Percentiles rank a stretch among this genome's conserved stretches.
Conservation (phyloP, 1,140 invertebrate genomes). For the Homarus americanus region DNA sequence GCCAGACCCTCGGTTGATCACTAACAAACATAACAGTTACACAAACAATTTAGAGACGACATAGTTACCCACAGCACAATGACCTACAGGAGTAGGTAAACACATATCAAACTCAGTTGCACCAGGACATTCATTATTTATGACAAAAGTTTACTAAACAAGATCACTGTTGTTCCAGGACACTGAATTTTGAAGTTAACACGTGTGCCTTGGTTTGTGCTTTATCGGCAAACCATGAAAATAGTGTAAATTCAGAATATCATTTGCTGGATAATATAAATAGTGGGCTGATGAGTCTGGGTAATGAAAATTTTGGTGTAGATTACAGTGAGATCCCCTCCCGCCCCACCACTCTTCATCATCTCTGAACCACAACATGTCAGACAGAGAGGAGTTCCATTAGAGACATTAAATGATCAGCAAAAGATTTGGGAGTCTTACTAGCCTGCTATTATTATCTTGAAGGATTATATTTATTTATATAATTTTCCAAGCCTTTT, state of each 20-base stretch:
- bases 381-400: constrained; percentile 62
- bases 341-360: constrained; percentile 59
- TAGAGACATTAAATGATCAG: constrained; percentile 69
- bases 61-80: background rate
- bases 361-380: constrained; percentile 60
- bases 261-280: constrained; percentile 18
- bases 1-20: background rate
- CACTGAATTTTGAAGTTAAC: background rate
- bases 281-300: constrained; percentile 2
- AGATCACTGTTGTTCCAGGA: background rate
- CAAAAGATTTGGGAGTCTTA: constrained; percentile 24
- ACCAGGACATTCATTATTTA: background rate
- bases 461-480: too few species aligned
- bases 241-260: background rate
- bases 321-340: constrained; percentile 27
- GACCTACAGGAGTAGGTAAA: background rate
- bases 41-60: background rate
- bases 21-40: background rate
- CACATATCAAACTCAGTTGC: constrained; percentile 17
- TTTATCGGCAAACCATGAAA: background rate
- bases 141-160: background rate
- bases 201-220: background rate
- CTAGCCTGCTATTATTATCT: background rate
- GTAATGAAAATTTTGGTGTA: constrained; percentile 36
- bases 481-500: too few species aligned